Evolutionary conservation across 2,113 vertebrate genomes (phyloP).

Genomic region (human (Homo sapiens)): DNA sequence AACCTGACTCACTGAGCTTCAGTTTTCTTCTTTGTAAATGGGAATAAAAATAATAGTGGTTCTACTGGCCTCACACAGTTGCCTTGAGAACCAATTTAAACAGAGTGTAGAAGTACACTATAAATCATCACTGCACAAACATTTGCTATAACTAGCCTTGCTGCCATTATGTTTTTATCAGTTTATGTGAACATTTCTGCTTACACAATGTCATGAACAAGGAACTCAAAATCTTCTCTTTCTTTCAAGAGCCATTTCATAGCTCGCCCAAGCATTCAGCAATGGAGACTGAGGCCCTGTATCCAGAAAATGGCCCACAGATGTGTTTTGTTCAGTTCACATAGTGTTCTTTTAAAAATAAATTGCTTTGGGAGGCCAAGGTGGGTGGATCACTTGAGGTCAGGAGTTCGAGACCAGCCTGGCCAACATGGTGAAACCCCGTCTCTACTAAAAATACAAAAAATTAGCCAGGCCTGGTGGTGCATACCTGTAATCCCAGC

Average conservation of each 20-base stretch:
- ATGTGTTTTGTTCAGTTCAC: conserved; percentile 23
- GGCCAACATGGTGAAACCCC: too few relatives aligned
- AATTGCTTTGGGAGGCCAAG: neutral
- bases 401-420: too few relatives aligned
- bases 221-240: neutral
- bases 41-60: neutral
- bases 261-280: neutral
- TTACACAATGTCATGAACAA: neutral
- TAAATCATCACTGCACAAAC: neutral
- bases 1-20: neutral
- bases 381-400: too few relatives aligned
- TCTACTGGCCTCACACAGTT: neutral
- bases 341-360: neutral
- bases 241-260: neutral
- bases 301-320: conserved; percentile 18
- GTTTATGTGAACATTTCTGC: conserved; percentile 10
- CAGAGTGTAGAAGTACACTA: neutral
- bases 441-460: too few relatives aligned
- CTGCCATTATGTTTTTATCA: neutral
- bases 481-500: too few relatives aligned
- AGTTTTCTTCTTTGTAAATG: neutral
- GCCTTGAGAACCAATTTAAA: neutral
- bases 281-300: neutral
- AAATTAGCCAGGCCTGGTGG: too few relatives aligned
- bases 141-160: neutral